Conservation (phyloP, 37 sponge, comb jelly and placozoan genomes). For the Petrosia ficiformis region DNA sequence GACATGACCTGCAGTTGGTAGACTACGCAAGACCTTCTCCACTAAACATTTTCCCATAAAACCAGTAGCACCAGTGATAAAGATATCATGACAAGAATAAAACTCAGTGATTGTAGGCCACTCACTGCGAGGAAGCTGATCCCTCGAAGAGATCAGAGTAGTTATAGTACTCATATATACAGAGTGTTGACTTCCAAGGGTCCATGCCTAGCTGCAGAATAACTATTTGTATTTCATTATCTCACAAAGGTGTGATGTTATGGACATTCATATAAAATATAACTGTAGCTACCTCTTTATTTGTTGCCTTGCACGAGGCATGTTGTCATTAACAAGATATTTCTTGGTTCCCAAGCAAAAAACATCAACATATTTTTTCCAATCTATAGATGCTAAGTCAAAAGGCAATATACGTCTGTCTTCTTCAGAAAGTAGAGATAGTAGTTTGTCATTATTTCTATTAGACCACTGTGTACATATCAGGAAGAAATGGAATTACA, state of each 20-base stretch:
- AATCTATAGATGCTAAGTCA: conserved; percentile 53
- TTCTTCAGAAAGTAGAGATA: conserved; percentile 43
- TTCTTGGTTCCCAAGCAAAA: conserved; percentile 65
- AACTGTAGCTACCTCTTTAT: conserved; percentile 74
- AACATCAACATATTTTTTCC: conserved; percentile 48
- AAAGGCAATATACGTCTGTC: conserved; percentile 63
- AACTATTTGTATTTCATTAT: no score
- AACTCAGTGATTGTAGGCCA: conserved; percentile 67
- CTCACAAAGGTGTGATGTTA: no score
- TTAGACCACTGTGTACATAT: conserved; percentile 47
- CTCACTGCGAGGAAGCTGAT: conserved; percentile 22
- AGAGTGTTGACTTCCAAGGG: no score
- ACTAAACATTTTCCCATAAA: conserved; percentile 83
- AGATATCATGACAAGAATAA: conserved; percentile 64
- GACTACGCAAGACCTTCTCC: conserved; percentile 73
- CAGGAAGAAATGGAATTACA: not conserved
- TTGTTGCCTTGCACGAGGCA: conserved; percentile 45
- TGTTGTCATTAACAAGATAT: conserved; percentile 73
- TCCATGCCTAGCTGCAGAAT: no score
- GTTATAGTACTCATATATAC: no score
- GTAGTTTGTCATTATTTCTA: conserved; percentile 51
- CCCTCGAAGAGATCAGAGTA: no score
- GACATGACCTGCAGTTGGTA: conserved; percentile 46
- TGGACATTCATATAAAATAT: no score
- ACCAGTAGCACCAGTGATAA: conserved; percentile 87